phyloP scores from a whole-genome alignment of 30 jellyfish, hydroid and myxozoan genomes.

The Pelagia noctiluca region DNA sequence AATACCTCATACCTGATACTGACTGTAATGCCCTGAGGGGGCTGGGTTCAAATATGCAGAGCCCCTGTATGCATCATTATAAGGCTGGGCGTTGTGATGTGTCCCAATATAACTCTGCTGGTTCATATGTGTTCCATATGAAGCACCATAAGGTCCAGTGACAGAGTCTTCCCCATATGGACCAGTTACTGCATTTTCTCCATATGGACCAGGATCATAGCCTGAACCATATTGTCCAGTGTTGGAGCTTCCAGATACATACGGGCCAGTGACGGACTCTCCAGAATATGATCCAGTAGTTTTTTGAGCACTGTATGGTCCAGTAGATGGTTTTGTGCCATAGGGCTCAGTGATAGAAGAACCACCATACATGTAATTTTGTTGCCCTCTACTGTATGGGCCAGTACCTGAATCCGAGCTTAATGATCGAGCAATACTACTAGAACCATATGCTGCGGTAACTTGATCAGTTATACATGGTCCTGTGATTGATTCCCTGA shows the following conservation, averaged over 20 bases:
- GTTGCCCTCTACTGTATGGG: no score
- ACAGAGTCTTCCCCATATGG: conserved; percentile 21
- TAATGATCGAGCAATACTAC: no score
- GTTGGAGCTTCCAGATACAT: not conserved
- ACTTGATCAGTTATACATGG: no score
- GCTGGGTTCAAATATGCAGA: conserved; percentile 59
- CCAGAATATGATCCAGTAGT: not conserved
- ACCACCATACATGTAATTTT: no score
- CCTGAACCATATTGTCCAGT: conserved; percentile 4
- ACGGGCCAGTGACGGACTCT: not conserved
- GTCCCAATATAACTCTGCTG: not conserved
- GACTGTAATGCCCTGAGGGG: conserved; percentile 49
- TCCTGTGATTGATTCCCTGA: no score
- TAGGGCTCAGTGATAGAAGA: not conserved
- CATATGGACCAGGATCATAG: not conserved
- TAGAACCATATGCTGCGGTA: no score
- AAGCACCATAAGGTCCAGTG: not conserved
- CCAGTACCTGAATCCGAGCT: no score
- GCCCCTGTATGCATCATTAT: not conserved
- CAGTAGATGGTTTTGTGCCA: not conserved
- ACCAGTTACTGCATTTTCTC: not conserved
- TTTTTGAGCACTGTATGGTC: not conserved
- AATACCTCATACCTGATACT: conserved; percentile 15
- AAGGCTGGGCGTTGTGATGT: not conserved
- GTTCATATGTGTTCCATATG: no score